Conservation (phyloP, 2,113 vertebrate genomes). For the Gavialis gangeticus region DNA sequence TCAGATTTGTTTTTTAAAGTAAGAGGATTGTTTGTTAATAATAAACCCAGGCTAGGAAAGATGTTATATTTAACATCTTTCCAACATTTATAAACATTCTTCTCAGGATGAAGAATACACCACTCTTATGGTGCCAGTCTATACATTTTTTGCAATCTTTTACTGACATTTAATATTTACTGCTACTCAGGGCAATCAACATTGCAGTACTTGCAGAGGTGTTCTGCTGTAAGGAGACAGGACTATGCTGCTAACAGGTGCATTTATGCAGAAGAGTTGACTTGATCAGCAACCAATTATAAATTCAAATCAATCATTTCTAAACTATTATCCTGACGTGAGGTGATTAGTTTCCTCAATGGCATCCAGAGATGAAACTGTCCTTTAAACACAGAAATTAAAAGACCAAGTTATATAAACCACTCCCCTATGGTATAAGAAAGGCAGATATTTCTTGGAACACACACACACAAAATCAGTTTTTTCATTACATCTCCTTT, state of each 20-base stretch:
- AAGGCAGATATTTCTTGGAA: conserved; percentile 17
- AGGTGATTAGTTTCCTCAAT: background rate
- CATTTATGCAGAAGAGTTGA: background rate
- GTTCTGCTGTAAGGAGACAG: background rate
- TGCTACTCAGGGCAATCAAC: background rate
- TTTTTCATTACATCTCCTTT: background rate
- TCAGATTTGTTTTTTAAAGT: background rate
- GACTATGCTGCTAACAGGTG: background rate
- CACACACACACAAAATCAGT: background rate
- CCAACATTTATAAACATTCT: background rate
- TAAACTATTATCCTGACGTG: background rate
- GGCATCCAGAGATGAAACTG: background rate
- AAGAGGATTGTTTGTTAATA: background rate
- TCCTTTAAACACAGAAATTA: background rate
- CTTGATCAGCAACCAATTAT: background rate
- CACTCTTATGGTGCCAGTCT: background rate
- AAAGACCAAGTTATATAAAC: background rate
- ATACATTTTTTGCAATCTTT: background rate
- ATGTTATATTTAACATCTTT: background rate
- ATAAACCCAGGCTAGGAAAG: background rate
- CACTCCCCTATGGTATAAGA: background rate
- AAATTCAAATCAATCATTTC: background rate
- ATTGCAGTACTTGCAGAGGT: background rate
- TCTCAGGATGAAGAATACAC: background rate
- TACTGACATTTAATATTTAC: background rate